Evolutionary conservation across 2,797 vertebrate species (phyloP).

Genomic region (Neosilurus hyrtlii): DNA sequence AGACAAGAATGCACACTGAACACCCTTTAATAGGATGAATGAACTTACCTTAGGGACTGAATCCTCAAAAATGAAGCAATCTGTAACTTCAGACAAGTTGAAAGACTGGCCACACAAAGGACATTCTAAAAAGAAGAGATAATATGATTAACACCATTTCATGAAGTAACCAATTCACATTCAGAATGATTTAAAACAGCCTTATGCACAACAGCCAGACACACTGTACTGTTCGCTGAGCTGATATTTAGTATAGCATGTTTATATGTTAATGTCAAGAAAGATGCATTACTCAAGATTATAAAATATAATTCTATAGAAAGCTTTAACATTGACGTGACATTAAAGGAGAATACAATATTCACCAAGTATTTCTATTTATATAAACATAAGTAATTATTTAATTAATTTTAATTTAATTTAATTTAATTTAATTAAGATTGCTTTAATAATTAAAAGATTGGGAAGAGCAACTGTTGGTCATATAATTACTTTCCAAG

Average conservation of each 20-base stretch:
- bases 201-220: background rate
- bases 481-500: no score
- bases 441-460: no score
- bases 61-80: constrained; percentile 51
- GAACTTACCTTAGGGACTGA: constrained; percentile 40
- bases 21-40: background rate
- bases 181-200: background rate
- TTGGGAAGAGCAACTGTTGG: no score
- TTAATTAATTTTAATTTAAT: no score
- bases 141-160: background rate
- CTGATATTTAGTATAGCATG: background rate
- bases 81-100: constrained; percentile 49
- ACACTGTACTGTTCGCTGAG: background rate
- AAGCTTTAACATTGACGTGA: background rate
- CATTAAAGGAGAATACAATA: no score
- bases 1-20: background rate
- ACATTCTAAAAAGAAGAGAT: constrained; percentile 46
- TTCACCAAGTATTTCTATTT: no score
- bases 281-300: background rate
- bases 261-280: background rate
- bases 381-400: no score
- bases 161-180: background rate
- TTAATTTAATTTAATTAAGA: no score
- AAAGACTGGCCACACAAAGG: constrained; percentile 48
- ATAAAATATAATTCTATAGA: background rate